These are phyloP conservation scores for Rallus limicola DNA, from an alignment of 2,113 vertebrate species.

Conservation along the genomic window DNA sequence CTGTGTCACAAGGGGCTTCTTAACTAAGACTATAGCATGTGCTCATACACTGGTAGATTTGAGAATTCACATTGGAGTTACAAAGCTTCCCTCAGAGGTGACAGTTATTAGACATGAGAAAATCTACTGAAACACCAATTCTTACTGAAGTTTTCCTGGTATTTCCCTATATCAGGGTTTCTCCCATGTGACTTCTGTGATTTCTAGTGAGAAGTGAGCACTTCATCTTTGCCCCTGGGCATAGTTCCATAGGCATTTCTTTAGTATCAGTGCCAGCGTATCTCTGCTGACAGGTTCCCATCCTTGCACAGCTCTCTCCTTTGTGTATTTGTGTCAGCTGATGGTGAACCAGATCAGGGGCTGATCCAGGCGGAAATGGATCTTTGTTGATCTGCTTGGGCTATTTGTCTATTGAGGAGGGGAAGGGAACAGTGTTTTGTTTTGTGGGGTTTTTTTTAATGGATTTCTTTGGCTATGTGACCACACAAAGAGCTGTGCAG, in stretches of 20 bases:
- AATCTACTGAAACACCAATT: background rate
- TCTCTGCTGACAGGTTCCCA: background rate
- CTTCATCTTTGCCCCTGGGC: conserved; percentile 50
- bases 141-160: background rate
- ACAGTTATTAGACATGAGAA: background rate
- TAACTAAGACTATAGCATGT: background rate
- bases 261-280: background rate
- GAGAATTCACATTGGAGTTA: background rate
- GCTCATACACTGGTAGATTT: background rate
- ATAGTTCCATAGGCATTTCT: background rate
- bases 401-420: background rate
- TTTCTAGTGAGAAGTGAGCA: background rate
- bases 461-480: background rate
- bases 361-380: background rate
- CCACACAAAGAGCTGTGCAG: background rate
- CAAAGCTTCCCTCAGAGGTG: background rate
- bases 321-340: background rate
- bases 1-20: background rate
- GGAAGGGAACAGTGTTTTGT: too few relatives aligned
- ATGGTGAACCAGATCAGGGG: background rate
- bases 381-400: background rate
- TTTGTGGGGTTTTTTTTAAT: background rate
- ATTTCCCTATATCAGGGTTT: background rate
- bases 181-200: background rate
- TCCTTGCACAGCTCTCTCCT: background rate